Evolutionary conservation across 2,888 invertebrate species (phyloP).

Genomic region (Trichopria drosophilae): DNA sequence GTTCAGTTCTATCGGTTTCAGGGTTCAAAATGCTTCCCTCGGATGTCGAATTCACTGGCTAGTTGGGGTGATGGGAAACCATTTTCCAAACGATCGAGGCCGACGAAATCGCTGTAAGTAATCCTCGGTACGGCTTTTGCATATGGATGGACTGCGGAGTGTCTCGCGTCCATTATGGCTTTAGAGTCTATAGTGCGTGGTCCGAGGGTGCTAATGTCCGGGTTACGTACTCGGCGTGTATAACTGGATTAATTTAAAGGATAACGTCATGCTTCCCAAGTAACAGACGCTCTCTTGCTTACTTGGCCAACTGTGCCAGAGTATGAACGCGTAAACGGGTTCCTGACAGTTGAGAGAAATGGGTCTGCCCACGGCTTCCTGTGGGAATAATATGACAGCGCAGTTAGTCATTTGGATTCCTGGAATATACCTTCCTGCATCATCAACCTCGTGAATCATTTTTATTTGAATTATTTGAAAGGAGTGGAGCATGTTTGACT

Average conservation of each 20-base stretch:
- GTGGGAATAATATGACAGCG: conserved; percentile 28
- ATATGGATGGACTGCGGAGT: conserved; percentile 44
- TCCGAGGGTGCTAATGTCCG: conserved; percentile 41
- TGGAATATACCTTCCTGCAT: conserved; percentile 24
- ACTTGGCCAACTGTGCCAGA: conserved; percentile 3
- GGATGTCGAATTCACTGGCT: too few species aligned
- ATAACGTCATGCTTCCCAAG: conserved; percentile 35
- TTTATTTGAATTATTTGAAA: conserved; percentile 16
- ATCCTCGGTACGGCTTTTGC: conserved; percentile 44
- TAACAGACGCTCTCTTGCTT: background rate
- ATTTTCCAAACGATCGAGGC: conserved; percentile 36
- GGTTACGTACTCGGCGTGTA: conserved; percentile 42
- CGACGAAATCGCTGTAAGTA: conserved; percentile 42
- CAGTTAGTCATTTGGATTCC: conserved; percentile 28
- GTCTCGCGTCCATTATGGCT: conserved; percentile 45
- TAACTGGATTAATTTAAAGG: conserved; percentile 55
- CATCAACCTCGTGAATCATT: conserved; percentile 22
- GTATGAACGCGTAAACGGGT: conserved; percentile 27
- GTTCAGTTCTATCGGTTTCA: too few species aligned
- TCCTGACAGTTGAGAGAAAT: conserved; percentile 29
- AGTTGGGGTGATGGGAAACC: conserved; percentile 35
- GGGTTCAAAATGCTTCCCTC: too few species aligned
- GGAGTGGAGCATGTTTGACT: conserved; percentile 13
- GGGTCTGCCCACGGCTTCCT: conserved; percentile 30
- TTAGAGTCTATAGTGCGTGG: conserved; percentile 41